These are phyloP conservation scores for Tetrax tetrax DNA, from an alignment of 2,113 vertebrate genomes.

Conservation along the genomic window DNA sequence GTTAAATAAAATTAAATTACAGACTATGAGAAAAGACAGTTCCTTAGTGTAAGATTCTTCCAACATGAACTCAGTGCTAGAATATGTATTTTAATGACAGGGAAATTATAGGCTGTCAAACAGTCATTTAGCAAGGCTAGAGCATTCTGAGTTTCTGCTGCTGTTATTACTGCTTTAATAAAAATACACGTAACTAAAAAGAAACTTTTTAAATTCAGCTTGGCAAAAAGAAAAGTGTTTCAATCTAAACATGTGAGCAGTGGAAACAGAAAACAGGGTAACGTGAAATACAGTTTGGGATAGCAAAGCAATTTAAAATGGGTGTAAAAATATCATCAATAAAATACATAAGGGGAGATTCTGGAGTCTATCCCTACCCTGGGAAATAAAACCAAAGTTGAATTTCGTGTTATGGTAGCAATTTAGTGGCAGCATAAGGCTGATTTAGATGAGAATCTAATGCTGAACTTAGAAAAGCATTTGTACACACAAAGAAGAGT, in stretches of 20 bases:
- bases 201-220: background rate
- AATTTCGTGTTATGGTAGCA: background rate
- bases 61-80: conserved; percentile 19
- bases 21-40: background rate
- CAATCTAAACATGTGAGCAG: background rate
- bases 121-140: conserved; percentile 26
- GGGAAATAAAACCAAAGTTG: conserved; percentile 31
- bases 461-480: background rate
- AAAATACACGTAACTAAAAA: conserved; percentile 1
- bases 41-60: conserved; percentile 31
- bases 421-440: background rate
- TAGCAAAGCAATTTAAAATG: conserved; percentile 5
- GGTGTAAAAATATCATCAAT: background rate
- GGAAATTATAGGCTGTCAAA: conserved; percentile 60
- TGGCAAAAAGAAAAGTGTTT: background rate
- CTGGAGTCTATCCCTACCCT: background rate
- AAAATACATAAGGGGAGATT: background rate
- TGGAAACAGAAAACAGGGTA: background rate
- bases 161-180: background rate
- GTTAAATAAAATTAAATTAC: conserved; percentile 11
- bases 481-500: background rate
- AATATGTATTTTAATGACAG: conserved; percentile 62
- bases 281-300: conserved; percentile 2
- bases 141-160: conserved; percentile 37
- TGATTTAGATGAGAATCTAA: background rate